Conservation (phyloP, 2,888 invertebrate species). For the Microchrysa polita region DNA sequence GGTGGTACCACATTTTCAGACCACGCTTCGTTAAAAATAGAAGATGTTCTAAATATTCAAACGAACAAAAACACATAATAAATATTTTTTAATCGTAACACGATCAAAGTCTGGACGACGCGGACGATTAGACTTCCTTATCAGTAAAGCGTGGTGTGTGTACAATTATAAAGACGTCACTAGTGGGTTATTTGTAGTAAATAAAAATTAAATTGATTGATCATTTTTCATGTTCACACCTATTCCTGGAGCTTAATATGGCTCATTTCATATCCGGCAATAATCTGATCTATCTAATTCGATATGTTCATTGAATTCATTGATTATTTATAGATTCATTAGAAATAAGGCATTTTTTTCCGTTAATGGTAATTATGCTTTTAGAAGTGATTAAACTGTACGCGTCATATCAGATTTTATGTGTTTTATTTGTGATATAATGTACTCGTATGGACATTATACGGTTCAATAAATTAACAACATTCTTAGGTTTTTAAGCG, state of each 20-base stretch:
- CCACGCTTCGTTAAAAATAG: neutral
- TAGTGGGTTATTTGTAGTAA: neutral
- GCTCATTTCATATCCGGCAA: slow-evolving; percentile 8
- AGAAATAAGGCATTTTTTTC: too few relatives aligned
- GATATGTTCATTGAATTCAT: neutral
- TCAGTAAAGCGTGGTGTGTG: neutral
- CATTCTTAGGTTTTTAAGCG: too few relatives aligned
- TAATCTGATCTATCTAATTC: neutral
- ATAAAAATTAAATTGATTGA: neutral
- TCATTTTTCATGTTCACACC: neutral
- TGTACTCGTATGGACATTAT: too few relatives aligned
- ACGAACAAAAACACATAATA: neutral
- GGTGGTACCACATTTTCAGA: neutral
- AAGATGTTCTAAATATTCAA: slow-evolving; percentile 2
- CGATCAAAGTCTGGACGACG: neutral
- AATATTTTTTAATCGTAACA: neutral
- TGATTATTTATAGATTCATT: too few relatives aligned
- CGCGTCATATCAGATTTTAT: too few relatives aligned
- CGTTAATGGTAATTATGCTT: too few relatives aligned
- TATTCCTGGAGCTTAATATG: neutral
- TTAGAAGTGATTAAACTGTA: too few relatives aligned
- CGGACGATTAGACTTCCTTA: neutral
- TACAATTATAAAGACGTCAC: neutral
- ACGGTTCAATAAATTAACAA: too few relatives aligned
- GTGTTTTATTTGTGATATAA: too few relatives aligned